Conservation (phyloP, 1,140 invertebrate genomes). For the Dufourea novaeangliae region DNA sequence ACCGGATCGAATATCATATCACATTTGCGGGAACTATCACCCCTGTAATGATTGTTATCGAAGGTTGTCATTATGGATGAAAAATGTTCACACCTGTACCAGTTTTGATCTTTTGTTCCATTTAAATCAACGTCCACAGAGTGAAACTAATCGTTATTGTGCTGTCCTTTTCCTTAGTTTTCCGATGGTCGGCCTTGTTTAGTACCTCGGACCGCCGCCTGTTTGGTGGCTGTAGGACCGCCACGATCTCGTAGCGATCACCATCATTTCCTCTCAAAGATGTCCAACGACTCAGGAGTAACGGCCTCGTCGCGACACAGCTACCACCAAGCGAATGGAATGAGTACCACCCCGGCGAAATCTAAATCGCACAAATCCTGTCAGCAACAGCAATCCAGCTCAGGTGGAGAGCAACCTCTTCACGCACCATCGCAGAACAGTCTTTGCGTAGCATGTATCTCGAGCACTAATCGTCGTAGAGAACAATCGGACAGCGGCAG, state of each 20-base stretch:
- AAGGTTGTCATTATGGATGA: too few species aligned
- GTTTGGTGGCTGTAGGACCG: slow-evolving; percentile 86
- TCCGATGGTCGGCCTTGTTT: slow-evolving; percentile 77
- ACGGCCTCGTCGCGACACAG: slow-evolving; percentile 73
- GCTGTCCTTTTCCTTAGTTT: too few species aligned
- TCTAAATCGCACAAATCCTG: slow-evolving; percentile 68
- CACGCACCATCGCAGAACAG: slow-evolving; percentile 81
- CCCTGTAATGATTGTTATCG: too few species aligned
- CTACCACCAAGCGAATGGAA: slow-evolving; percentile 80
- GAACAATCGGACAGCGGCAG: slow-evolving; percentile 86
- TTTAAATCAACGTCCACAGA: too few species aligned
- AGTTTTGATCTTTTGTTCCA: too few species aligned
- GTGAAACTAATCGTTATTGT: too few species aligned
- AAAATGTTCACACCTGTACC: too few species aligned
- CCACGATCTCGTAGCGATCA: slow-evolving; percentile 85
- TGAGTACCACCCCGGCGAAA: slow-evolving; percentile 67
- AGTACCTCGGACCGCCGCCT: slow-evolving; percentile 84
- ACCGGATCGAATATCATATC: too few species aligned
- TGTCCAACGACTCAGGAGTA: slow-evolving; percentile 80
- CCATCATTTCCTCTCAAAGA: slow-evolving; percentile 85
- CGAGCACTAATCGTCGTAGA: slow-evolving; percentile 78
- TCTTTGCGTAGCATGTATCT: slow-evolving; percentile 89
- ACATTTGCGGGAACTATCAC: too few species aligned
- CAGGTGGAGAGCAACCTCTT: slow-evolving; percentile 61
- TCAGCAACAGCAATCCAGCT: slow-evolving; percentile 66